Evolutionary conservation across 1,140 invertebrate genomes (phyloP).

Genomic region (Choristoneura fumiferana): DNA sequence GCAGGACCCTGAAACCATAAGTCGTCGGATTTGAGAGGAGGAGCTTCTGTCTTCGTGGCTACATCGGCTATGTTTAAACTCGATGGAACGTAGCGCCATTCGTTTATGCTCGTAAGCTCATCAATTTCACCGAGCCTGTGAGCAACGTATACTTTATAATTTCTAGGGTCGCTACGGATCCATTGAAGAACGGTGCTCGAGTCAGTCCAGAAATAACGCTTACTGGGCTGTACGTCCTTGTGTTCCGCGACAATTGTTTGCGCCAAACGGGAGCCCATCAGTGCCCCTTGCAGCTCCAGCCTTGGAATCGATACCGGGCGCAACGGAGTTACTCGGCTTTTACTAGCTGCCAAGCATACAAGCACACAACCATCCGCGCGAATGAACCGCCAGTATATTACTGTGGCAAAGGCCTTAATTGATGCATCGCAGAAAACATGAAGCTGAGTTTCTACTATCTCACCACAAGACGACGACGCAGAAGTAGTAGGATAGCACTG

Average conservation of each 20-base stretch:
- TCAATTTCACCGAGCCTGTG: conserved; percentile 52
- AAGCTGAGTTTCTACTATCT: conserved; percentile 24
- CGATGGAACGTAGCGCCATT: conserved; percentile 38
- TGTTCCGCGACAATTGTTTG: too few relatives aligned
- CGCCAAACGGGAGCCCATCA: too few relatives aligned
- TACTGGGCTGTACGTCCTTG: too few relatives aligned
- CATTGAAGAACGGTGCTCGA: conserved; percentile 32
- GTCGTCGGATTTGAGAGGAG: not conserved
- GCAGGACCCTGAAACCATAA: not conserved
- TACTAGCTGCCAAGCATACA: too few relatives aligned
- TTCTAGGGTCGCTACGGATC: conserved; percentile 32
- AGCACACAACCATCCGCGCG: too few relatives aligned
- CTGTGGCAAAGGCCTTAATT: conserved; percentile 19
- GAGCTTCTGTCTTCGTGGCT: not conserved
- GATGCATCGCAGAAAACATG: conserved; percentile 38
- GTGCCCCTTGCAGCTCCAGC: too few relatives aligned
- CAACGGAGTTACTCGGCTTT: too few relatives aligned
- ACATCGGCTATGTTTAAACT: not conserved
- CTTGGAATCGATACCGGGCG: too few relatives aligned
- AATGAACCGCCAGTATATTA: too few relatives aligned
- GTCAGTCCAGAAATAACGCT: conserved; percentile 1
- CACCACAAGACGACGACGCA: too few relatives aligned
- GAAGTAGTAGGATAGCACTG: too few relatives aligned
- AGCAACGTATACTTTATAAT: conserved; percentile 51
- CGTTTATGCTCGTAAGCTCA: conserved; percentile 30